A percentile compares a stretch with the other conserved stretches of the same genome.
These are phyloP conservation scores for Germaria angustata DNA, from an alignment of 2,888 invertebrate species.

Conservation along the genomic window DNA sequence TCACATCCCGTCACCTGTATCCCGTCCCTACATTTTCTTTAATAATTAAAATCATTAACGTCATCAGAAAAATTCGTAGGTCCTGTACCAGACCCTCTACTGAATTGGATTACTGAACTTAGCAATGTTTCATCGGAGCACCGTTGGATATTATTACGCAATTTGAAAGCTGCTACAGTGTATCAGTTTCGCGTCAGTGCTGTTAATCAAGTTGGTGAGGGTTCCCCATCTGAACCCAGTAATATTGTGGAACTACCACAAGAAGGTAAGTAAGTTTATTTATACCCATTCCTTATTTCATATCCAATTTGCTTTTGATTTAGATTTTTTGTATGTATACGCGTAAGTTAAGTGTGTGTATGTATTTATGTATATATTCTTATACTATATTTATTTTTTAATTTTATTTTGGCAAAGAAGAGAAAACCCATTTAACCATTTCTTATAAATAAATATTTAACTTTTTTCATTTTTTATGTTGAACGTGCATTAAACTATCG, in stretches of 20 bases:
- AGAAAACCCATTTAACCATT: no score
- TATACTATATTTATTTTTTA: neutral
- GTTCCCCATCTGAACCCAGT: conserved; percentile 93
- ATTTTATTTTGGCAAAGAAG: neutral
- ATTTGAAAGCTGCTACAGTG: conserved; percentile 94
- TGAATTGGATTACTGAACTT: conserved; percentile 93
- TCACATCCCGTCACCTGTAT: conserved; percentile 27
- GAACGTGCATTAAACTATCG: no score
- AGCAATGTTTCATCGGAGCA: conserved; percentile 90
- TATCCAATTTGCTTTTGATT: conserved; percentile 52
- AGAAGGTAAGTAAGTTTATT: conserved; percentile 87
- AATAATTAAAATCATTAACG: conserved; percentile 53
- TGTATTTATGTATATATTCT: neutral
- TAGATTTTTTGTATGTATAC: conserved; percentile 22
- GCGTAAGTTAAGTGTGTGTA: neutral
- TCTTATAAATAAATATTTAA: no score
- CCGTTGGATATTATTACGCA: conserved; percentile 89
- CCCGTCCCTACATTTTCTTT: conserved; percentile 22
- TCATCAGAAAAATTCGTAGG: conserved; percentile 83
- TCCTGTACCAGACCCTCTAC: conserved; percentile 90
- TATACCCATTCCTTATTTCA: neutral
- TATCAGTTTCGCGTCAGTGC: conserved; percentile 99
- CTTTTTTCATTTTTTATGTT: no score
- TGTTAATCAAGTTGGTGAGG: conserved; percentile 97
- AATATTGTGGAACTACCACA: conserved; percentile 95